A percentile compares a stretch with the other conserved stretches of the same genome.
Evolutionary conservation across 2,113 vertebrate genomes (phyloP).

Genomic region (Aphyosemion australe): DNA sequence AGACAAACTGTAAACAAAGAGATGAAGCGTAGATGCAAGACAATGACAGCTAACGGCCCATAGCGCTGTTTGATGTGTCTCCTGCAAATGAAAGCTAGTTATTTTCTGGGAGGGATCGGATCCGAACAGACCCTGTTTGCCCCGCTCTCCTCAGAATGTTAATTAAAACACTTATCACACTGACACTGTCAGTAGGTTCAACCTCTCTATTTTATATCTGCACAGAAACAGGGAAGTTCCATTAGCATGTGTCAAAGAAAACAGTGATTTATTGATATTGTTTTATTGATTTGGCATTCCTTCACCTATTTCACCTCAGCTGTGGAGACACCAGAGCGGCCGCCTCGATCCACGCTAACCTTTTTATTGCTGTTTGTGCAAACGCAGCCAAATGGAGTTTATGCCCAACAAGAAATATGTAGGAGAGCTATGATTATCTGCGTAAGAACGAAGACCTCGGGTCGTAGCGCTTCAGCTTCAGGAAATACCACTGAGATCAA

Average conservation of each 20-base stretch:
- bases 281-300: conserved; percentile 50
- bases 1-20: background rate
- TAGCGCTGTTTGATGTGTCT: background rate
- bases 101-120: conserved; percentile 1
- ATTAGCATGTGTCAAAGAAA: conserved; percentile 32
- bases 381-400: conserved; percentile 13
- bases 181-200: conserved; percentile 16
- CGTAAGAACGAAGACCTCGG: background rate
- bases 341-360: conserved; percentile 5
- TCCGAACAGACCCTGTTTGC: background rate
- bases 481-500: conserved; percentile 7
- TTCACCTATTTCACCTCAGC: conserved; percentile 34
- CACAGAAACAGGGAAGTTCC: background rate
- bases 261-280: conserved; percentile 40
- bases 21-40: too few species aligned
- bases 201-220: conserved; percentile 33
- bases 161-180: conserved; percentile 42
- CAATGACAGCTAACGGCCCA: background rate
- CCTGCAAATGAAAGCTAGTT: background rate
- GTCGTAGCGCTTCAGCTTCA: conserved; percentile 5
- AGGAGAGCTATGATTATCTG: conserved; percentile 4
- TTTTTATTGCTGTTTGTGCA: conserved; percentile 1
- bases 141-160: conserved; percentile 35
- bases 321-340: background rate
- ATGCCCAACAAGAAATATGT: conserved; percentile 14